These are phyloP conservation scores for Oreohelix idahoensis DNA, from an alignment of 1,140 invertebrate genomes.

Conservation along the genomic window DNA sequence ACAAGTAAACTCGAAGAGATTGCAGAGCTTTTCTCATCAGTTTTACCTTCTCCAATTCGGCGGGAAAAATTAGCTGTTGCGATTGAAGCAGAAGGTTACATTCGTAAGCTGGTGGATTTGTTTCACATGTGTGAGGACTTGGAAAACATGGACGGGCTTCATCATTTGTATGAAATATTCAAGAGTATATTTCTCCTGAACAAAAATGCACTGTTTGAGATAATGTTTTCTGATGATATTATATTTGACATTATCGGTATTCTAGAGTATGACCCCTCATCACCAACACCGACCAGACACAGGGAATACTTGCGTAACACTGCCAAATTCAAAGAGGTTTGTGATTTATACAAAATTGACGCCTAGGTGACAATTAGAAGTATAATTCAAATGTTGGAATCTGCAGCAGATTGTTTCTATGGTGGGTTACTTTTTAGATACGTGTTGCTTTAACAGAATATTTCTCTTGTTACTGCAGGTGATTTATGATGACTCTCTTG, in stretches of 20 bases:
- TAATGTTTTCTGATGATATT: conserved; percentile 94
- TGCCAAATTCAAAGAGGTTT: conserved; percentile 82
- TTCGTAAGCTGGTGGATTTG: conserved; percentile 93
- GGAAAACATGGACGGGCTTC: conserved; percentile 93
- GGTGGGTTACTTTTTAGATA: no score
- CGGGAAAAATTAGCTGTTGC: conserved; percentile 95
- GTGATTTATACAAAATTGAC: not conserved
- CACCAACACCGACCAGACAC: conserved; percentile 79
- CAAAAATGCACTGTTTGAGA: conserved; percentile 96
- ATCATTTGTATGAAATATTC: conserved; percentile 98
- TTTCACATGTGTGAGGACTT: conserved; percentile 98
- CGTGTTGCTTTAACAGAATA: no score
- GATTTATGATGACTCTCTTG: no score
- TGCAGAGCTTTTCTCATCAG: conserved; percentile 80
- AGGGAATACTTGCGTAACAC: conserved; percentile 93
- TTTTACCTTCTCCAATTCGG: conserved; percentile 77
- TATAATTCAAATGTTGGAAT: no score
- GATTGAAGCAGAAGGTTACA: conserved; percentile 96
- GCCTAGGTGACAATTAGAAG: no score
- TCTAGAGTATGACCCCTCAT: conserved; percentile 94
- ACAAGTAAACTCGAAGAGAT: conserved; percentile 94
- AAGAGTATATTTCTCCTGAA: conserved; percentile 99
- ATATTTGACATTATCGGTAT: conserved; percentile 99
- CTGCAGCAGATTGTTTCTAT: no score
- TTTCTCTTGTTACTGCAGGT: no score